Evolutionary conservation across 2,888 invertebrate genomes (phyloP), one percentile per base, ranked within the genome.

Genomic region (Parelbella ahira): DNA sequence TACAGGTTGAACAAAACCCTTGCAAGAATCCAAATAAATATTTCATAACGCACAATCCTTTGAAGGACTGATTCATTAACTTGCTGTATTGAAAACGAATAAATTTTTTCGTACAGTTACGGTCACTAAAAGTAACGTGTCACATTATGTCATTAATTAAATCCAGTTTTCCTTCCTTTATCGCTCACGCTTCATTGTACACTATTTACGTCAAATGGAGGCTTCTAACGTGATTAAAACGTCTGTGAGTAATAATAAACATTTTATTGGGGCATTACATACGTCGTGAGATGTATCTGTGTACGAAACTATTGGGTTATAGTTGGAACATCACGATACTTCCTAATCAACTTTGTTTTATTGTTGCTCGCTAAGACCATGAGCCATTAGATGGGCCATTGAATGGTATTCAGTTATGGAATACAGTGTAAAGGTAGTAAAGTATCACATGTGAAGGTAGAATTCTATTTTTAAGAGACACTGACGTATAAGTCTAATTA

Each of bases 301-400:
- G 48, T 47, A 51, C 36, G 48, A 48, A 56, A 55, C 59, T 55
- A 58, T 60, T 50, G 49, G 50, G 51, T 63, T 61, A 62, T 58
- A 53, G 56, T 48, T 54, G 50, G 54, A 59, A 62, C 63, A 63
- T 59, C 59, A 61, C 51, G 58, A 57, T 53, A 58, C 49, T 60
- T n/a, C 58, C 60, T 71, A 74, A 72, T 74, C 73, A 76, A 58
- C 58, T 65, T 69, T 62, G 68, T 75, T 71, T 74, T 74, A 70
- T 71, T 68, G 63, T 60, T 58, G 58, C 58, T 53, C 43, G 50
- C 50, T 54, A 50, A 50, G 53, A 49, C 50, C 57, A 60, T 60
- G 58, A 54, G 56, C 60, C 63, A 60, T 62, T 64, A 62, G 55
- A 52, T 45, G 50, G 50, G 49, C 58, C 71, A 69, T 25, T 59